Percentiles rank a stretch among this genome's conserved stretches.
These are phyloP conservation scores for Trissolcus japonicus DNA, from an alignment of 2,888 invertebrate species.

Conservation along the genomic window DNA sequence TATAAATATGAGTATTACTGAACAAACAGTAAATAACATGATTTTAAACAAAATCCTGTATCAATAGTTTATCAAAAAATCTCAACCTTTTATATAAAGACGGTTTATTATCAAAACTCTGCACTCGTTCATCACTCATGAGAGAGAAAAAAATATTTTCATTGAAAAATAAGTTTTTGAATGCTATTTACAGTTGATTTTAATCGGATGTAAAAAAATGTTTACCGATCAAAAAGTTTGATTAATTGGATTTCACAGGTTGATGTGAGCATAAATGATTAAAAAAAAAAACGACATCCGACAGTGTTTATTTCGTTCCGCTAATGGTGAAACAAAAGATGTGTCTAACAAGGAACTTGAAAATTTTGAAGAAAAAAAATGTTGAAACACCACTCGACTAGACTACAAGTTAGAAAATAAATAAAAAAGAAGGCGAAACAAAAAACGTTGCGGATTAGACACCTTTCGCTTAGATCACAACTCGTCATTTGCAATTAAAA, in stretches of 20 bases:
- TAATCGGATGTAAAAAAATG: too few relatives aligned
- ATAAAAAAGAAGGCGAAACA: conserved; percentile 12
- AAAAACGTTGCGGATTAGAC: conserved; percentile 14
- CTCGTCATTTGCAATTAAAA: conserved; percentile 40
- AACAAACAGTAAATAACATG: conserved; percentile 48
- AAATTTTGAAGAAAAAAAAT: conserved; percentile 8
- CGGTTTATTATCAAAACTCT: conserved; percentile 5
- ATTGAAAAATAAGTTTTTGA: too few relatives aligned
- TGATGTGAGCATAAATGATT: background rate
- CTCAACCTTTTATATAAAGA: background rate
- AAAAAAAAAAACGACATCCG: conserved; percentile 3
- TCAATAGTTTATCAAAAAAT: too few relatives aligned
- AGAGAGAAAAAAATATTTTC: too few relatives aligned
- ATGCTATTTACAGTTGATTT: too few relatives aligned
- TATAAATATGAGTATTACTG: conserved; percentile 54
- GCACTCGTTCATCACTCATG: background rate
- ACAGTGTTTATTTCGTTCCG: conserved; percentile 6
- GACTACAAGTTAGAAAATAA: conserved; percentile 31
- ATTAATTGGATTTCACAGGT: background rate
- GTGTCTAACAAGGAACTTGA: conserved; percentile 30
- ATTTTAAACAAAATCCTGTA: too few relatives aligned
- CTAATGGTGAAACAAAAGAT: conserved; percentile 12
- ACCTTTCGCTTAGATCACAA: conserved; percentile 44
- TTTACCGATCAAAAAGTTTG: too few relatives aligned
- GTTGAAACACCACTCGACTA: conserved; percentile 30